phyloP scores from a whole-genome alignment of 2,888 invertebrate species.

The Chorisops tibialis region DNA sequence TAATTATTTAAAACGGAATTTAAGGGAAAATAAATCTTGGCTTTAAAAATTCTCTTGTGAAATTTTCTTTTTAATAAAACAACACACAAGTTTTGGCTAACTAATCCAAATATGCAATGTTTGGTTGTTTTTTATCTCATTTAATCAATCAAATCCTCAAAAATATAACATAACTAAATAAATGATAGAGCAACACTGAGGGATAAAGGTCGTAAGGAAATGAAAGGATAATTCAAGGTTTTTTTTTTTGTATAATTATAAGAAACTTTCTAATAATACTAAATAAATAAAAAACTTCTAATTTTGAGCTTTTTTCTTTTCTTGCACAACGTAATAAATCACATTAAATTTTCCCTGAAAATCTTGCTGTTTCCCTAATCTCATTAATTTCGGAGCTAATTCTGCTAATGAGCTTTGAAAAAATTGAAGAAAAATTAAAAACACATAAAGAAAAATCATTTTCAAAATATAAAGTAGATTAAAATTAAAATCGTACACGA shows the following conservation, averaged over 20 bases:
- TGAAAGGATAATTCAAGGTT: conserved; percentile 5
- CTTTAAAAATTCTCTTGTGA: neutral
- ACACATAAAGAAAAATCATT: neutral
- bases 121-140: conserved; percentile 6
- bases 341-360: neutral
- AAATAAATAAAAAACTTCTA: conserved; percentile 27
- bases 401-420: neutral
- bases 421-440: neutral
- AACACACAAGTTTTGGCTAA: conserved; percentile 18
- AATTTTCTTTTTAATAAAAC: neutral
- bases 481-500: neutral
- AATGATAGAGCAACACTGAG: conserved; percentile 53
- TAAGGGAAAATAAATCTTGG: conserved; percentile 30
- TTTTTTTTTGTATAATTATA: conserved; percentile 6
- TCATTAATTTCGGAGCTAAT: neutral
- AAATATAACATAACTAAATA: conserved; percentile 34
- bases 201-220: conserved; percentile 44
- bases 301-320: conserved; percentile 52
- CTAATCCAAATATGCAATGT: conserved; percentile 2
- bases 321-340: conserved; percentile 43
- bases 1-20: conserved; percentile 11
- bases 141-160: conserved; percentile 29
- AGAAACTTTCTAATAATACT: conserved; percentile 5
- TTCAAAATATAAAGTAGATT: neutral
- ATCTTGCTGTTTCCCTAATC: neutral